phyloP scores from a whole-genome alignment of 1,140 invertebrate species.

The Calliopsis andreniformis region DNA sequence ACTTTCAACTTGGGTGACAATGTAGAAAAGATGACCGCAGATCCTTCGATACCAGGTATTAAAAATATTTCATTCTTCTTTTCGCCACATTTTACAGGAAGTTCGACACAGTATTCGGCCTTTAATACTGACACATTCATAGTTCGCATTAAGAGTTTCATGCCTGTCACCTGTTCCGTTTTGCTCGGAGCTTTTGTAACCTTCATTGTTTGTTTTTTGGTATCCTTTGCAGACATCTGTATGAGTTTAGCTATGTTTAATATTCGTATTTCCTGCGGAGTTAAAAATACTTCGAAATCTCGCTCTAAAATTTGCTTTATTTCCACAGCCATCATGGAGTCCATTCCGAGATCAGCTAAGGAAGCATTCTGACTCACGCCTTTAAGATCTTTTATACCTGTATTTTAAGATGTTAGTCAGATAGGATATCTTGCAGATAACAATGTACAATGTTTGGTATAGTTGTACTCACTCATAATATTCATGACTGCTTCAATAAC shows the following conservation, averaged over 20 bases:
- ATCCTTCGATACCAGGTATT: slow-evolving; percentile 87
- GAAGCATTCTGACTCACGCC: slow-evolving; percentile 84
- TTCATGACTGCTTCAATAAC: slow-evolving; percentile 80
- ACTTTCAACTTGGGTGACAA: slow-evolving; percentile 81
- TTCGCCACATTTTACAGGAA: slow-evolving; percentile 67
- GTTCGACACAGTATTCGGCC: slow-evolving; percentile 66
- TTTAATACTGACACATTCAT: slow-evolving; percentile 66
- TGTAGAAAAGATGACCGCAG: slow-evolving; percentile 80
- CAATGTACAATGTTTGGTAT: neutral
- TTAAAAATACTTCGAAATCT: slow-evolving; percentile 87
- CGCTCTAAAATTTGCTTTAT: slow-evolving; percentile 90
- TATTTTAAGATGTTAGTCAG: neutral
- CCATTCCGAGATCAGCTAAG: slow-evolving; percentile 89
- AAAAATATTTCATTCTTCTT: slow-evolving; percentile 82
- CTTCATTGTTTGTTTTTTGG: slow-evolving; percentile 47
- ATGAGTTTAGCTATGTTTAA: slow-evolving; percentile 83
- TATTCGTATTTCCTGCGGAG: slow-evolving; percentile 86
- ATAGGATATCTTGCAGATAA: neutral
- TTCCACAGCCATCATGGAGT: slow-evolving; percentile 92
- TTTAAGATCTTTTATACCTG: slow-evolving; percentile 79
- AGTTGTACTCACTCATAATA: slow-evolving; percentile 76
- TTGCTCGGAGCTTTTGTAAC: neutral
- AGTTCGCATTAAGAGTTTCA: slow-evolving; percentile 72
- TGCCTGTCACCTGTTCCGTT: slow-evolving; percentile 58
- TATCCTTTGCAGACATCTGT: slow-evolving; percentile 73